A percentile compares a stretch with the other conserved stretches of the same genome.
Evolutionary conservation across 2,113 vertebrate genomes (phyloP).

Genomic region (Elachura formosa): DNA sequence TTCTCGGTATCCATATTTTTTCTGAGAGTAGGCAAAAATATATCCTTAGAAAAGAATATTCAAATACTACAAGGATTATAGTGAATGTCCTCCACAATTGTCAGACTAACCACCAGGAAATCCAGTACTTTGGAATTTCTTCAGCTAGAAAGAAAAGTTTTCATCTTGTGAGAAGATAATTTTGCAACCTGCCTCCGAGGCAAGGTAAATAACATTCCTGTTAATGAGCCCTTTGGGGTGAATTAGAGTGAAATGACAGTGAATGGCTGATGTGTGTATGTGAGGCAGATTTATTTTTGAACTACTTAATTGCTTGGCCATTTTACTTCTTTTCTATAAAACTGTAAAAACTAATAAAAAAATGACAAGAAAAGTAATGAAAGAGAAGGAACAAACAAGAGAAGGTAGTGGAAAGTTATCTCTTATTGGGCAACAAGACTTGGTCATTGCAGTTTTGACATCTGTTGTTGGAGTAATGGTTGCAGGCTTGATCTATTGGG

Average conservation of each 20-base stretch:
- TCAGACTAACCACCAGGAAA: background rate
- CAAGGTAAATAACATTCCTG: background rate
- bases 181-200: background rate
- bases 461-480: background rate
- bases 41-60: background rate
- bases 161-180: background rate
- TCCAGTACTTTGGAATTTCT: background rate
- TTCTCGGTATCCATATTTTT: background rate
- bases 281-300: background rate
- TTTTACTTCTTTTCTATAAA: background rate
- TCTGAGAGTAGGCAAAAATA: background rate
- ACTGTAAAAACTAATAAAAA: background rate
- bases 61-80: background rate
- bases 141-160: background rate
- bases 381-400: background rate
- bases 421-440: background rate
- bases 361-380: background rate
- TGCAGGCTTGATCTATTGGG: fast-evolving
- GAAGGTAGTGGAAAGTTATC: background rate
- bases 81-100: background rate
- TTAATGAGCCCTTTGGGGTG: background rate
- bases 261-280: background rate
- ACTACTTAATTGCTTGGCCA: background rate
- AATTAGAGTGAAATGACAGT: background rate
- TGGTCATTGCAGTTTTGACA: fast-evolving